These are phyloP conservation scores for Tenualosa thibaudeaui DNA, from an alignment of 2,797 vertebrate genomes.

Conservation along the genomic window DNA sequence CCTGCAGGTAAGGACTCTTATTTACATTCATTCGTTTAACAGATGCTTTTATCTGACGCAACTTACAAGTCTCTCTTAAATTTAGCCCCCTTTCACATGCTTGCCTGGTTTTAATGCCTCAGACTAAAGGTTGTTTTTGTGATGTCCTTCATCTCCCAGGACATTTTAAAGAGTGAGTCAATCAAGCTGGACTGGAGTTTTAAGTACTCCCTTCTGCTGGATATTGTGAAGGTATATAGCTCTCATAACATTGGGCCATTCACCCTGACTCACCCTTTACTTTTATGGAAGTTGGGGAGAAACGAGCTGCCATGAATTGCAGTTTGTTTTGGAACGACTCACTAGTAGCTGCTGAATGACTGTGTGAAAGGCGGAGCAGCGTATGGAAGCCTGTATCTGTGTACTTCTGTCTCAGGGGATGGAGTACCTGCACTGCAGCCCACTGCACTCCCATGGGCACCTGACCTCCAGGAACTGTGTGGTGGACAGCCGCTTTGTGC, in stretches of 20 bases:
- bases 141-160: slow-evolving; percentile 38
- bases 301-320: not conserved
- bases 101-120: not conserved
- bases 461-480: slow-evolving; percentile 59
- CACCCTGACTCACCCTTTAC: not conserved
- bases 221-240: slow-evolving; percentile 55
- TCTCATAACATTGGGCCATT: not conserved
- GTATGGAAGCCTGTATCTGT: not conserved
- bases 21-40: slow-evolving; percentile 1
- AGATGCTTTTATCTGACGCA: not conserved
- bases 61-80: not conserved
- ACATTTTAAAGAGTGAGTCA: slow-evolving; percentile 60
- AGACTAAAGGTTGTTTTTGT: not conserved
- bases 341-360: not conserved
- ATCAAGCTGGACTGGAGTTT: slow-evolving; percentile 61
- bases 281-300: slow-evolving; percentile 14
- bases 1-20: slow-evolving; percentile 45
- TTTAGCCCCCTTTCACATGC: not conserved
- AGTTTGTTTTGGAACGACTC: slow-evolving; percentile 19
- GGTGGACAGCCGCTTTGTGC: slow-evolving; percentile 58
- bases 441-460: slow-evolving; percentile 50
- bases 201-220: slow-evolving; percentile 58
- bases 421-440: slow-evolving; percentile 56
- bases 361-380: not conserved
- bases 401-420: slow-evolving; percentile 46